Evolutionary conservation across 2,113 vertebrate genomes (phyloP).

Genomic region (Alces alces): DNA sequence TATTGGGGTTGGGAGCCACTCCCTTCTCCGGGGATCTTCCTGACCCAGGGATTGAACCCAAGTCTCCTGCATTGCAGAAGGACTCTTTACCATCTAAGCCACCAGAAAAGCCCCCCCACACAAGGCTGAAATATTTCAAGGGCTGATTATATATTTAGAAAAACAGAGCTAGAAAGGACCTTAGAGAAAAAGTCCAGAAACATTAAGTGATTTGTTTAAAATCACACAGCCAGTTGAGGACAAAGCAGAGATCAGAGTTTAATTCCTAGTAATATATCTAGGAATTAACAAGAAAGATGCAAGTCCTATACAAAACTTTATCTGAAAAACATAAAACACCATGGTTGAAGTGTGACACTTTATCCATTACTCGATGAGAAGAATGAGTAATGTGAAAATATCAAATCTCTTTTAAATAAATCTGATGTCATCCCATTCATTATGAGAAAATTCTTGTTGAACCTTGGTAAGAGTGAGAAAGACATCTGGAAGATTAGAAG

Average conservation of each 20-base stretch:
- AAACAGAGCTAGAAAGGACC: background rate
- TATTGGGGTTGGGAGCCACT: background rate
- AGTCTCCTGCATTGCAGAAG: background rate
- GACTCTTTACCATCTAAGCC: background rate
- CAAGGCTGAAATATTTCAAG: background rate
- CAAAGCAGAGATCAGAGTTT: background rate
- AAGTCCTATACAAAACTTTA: background rate
- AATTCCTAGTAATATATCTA: background rate
- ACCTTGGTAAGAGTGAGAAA: background rate
- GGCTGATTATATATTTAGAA: background rate
- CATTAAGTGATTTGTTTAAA: background rate
- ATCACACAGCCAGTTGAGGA: background rate
- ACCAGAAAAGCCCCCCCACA: background rate
- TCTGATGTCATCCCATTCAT: background rate
- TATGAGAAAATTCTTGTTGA: background rate
- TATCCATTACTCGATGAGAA: background rate
- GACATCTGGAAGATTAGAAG: background rate
- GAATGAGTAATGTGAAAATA: background rate
- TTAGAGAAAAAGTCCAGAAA: background rate
- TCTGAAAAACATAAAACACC: background rate
- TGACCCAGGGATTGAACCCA: background rate
- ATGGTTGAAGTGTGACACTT: background rate
- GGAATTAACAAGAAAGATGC: background rate
- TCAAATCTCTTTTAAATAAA: background rate
- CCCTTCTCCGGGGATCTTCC: background rate